A percentile compares a stretch with the other conserved stretches of the same genome.
Conservation (phyloP, 2,113 vertebrate genomes). For the Litocranius walleri region DNA sequence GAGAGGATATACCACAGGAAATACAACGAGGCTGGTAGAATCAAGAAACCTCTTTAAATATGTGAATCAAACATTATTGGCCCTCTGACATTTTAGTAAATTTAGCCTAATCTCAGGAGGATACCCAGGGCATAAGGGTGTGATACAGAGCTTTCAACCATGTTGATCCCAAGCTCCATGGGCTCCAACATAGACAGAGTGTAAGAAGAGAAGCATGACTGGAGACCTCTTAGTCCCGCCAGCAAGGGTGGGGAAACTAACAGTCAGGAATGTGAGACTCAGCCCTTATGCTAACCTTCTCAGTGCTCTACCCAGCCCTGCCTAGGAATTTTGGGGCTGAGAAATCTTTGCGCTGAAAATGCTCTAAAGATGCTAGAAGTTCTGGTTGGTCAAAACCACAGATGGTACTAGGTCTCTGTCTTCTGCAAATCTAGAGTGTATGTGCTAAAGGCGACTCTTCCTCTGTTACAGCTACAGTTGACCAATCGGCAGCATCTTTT, state of each 20-base stretch:
- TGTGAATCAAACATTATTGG: background rate
- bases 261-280: background rate
- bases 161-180: fast-evolving
- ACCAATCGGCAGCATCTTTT: slow-evolving; percentile 91
- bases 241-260: background rate
- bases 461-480: slow-evolving; percentile 85
- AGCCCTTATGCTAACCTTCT: background rate
- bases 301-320: background rate
- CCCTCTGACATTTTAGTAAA: background rate
- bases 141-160: background rate
- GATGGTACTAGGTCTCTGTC: too few species aligned
- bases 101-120: background rate
- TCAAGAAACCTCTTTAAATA: background rate
- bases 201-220: background rate
- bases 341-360: background rate
- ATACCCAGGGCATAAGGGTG: background rate
- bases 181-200: background rate
- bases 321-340: background rate
- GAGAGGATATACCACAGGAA: background rate
- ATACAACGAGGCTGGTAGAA: background rate
- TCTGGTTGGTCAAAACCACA: background rate
- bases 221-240: background rate
- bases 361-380: background rate
- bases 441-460: background rate
- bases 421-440: too few species aligned